Base-by-base conservation (phyloP, 1,140 invertebrate species). In the Zaprionus camerounensis region DNA sequence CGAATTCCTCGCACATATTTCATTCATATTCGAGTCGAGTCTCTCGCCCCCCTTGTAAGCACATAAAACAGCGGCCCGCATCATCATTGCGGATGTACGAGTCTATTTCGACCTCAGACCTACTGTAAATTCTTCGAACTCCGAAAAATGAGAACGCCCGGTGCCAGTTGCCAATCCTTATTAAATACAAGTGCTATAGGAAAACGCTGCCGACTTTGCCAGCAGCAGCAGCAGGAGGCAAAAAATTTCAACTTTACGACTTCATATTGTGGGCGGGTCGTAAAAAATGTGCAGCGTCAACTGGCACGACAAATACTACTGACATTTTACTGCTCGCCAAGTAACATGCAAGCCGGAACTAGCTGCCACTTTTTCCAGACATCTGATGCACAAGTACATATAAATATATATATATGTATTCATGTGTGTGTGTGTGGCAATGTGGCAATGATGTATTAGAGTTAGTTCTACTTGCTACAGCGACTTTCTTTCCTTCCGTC, bases 181-280 rank as follows among this genome's bases (percentile, higher is more conserved):
- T 90, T 90, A 90, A 91, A 90, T 90, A 82, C 46, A 51, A 20
- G 46, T 22, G 46, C 82, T 82, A 91, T 81, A 90, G 85, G 57
- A 85, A 91, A 78, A 53, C 62, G 57, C 51, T 80, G 51, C 71
- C 38, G 38, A 41, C 38, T 41, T 15, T n/a, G 76, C 75, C 80
- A 76, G 66, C 70, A 62, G 36, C 68, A 81, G 61, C 78, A 81
- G 81, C 85, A 90, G 85, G 85, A 85, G 90, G 85, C 85, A 70
- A 82, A 85, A 90, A 91, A 91, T 85, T 82, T 57, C 86, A 82
- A 85, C 76, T 90, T 90, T 91, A 90, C 85, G 85, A 90, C 85
- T 90, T 91, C 82, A 90, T 90, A 90, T 90, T 91, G 85, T 90
- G 85, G 85, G 86, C 65, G 82, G 81, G 80, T 90, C 85, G 86